These are phyloP conservation scores for Quadriops clusia DNA, from an alignment of 2,888 invertebrate species.

Conservation along the genomic window DNA sequence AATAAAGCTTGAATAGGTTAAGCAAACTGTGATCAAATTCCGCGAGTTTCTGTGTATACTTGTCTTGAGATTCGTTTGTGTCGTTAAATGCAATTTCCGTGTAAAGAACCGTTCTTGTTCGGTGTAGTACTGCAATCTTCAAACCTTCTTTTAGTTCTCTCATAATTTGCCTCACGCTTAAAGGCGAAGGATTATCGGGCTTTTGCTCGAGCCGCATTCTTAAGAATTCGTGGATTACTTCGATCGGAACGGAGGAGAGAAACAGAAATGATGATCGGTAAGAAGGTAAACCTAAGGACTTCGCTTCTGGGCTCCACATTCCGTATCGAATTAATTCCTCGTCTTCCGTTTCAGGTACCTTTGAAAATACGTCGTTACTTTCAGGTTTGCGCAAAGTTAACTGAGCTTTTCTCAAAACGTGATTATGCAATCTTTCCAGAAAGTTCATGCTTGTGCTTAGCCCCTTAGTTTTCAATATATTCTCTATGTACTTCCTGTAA, in stretches of 20 bases:
- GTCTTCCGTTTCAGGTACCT: slow-evolving; percentile 26
- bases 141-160: slow-evolving; percentile 85
- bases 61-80: slow-evolving; percentile 33
- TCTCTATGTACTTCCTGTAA: slow-evolving; percentile 69
- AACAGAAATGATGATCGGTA: slow-evolving; percentile 79
- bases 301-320: slow-evolving; percentile 64
- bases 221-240: slow-evolving; percentile 87
- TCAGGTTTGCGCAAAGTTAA: slow-evolving; percentile 53
- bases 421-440: slow-evolving; percentile 58
- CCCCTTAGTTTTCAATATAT: slow-evolving; percentile 77
- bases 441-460: slow-evolving; percentile 70
- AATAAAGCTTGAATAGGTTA: slow-evolving; percentile 52
- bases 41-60: slow-evolving; percentile 48
- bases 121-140: slow-evolving; percentile 69
- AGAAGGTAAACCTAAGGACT: slow-evolving; percentile 69
- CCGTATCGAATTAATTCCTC: slow-evolving; percentile 53
- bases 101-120: slow-evolving; percentile 61
- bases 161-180: slow-evolving; percentile 70
- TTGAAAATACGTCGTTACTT: slow-evolving; percentile 25
- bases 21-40: slow-evolving; percentile 69
- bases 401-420: slow-evolving; percentile 58
- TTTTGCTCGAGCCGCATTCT: slow-evolving; percentile 72
- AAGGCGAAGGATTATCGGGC: slow-evolving; percentile 70
- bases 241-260: slow-evolving; percentile 72
- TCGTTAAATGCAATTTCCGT: slow-evolving; percentile 46